Percentiles rank a stretch among this genome's conserved stretches.
These are phyloP conservation scores for Nannoperca obscura DNA, from an alignment of 2,797 vertebrate genomes.

Conservation along the genomic window DNA sequence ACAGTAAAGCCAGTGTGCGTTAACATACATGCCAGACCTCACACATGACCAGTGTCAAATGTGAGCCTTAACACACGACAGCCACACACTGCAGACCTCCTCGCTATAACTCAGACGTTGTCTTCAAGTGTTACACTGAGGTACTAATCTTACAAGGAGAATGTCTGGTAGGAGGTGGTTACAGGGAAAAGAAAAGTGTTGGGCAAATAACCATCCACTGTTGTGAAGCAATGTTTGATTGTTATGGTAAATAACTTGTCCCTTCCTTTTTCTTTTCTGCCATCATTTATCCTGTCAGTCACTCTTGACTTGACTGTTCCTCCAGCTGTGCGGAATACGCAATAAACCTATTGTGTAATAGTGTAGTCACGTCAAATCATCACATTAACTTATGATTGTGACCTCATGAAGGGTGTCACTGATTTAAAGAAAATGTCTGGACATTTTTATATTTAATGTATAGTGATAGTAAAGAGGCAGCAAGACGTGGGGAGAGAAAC, in stretches of 20 bases:
- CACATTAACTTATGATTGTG: not conserved
- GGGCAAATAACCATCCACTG: not conserved
- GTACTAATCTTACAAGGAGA: constrained; percentile 45
- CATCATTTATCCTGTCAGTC: not conserved
- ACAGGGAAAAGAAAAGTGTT: not conserved
- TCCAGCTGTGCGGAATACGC: not conserved
- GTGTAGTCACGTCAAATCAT: not conserved
- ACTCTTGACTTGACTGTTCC: not conserved
- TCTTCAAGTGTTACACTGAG: constrained; percentile 34
- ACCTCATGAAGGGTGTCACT: not conserved
- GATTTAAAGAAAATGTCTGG: not conserved
- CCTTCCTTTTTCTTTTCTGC: not conserved
- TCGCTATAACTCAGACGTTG: constrained; percentile 51
- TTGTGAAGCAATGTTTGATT: not conserved
- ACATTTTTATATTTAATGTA: not conserved
- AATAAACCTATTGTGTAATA: not conserved
- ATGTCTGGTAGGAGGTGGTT: constrained; percentile 22
- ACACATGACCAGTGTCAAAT: constrained; percentile 51
- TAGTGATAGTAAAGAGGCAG: not conserved
- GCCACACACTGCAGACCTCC: constrained; percentile 48
- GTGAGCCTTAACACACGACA: constrained; percentile 48
- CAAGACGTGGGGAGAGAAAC: too few relatives aligned
- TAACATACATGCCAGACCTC: constrained; percentile 51
- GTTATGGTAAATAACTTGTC: not conserved
- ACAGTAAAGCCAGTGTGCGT: constrained; percentile 32